Conservation (phyloP, 2,113 vertebrate genomes). For the Phoenicopterus ruber region DNA sequence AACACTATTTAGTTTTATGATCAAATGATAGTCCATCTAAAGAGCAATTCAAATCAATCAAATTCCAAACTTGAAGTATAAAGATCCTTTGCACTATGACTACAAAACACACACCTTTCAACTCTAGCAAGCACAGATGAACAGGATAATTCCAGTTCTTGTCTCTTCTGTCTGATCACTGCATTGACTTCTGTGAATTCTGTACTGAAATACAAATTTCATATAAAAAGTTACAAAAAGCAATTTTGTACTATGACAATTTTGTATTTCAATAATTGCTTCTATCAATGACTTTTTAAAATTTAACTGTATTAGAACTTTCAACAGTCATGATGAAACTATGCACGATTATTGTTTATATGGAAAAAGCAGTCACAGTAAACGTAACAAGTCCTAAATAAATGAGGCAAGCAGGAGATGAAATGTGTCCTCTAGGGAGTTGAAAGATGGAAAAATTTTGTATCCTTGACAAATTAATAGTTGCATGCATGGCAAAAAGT, state of each 20-base stretch:
- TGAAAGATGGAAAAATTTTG: neutral
- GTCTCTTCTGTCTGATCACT: slow-evolving; percentile 72
- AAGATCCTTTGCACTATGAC: neutral
- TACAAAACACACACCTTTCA: slow-evolving; percentile 66
- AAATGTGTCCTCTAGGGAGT: neutral
- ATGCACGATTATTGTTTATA: neutral
- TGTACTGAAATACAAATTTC: slow-evolving; percentile 76
- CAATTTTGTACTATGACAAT: neutral
- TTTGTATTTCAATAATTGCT: neutral
- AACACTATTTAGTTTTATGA: neutral
- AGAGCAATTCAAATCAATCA: neutral
- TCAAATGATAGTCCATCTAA: neutral
- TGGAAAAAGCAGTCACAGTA: neutral
- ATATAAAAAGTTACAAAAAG: neutral
- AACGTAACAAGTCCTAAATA: neutral
- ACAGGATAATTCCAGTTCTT: slow-evolving; percentile 80
- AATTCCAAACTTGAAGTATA: neutral
- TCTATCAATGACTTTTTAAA: neutral
- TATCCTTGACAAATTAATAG: neutral
- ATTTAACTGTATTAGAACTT: neutral
- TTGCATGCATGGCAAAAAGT: neutral
- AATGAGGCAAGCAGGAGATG: neutral
- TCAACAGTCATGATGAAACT: neutral
- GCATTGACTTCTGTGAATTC: slow-evolving; percentile 76
- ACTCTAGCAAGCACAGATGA: slow-evolving; percentile 69